Conservation (phyloP, 1,140 invertebrate species). For the Eufriesea mexicana region DNA sequence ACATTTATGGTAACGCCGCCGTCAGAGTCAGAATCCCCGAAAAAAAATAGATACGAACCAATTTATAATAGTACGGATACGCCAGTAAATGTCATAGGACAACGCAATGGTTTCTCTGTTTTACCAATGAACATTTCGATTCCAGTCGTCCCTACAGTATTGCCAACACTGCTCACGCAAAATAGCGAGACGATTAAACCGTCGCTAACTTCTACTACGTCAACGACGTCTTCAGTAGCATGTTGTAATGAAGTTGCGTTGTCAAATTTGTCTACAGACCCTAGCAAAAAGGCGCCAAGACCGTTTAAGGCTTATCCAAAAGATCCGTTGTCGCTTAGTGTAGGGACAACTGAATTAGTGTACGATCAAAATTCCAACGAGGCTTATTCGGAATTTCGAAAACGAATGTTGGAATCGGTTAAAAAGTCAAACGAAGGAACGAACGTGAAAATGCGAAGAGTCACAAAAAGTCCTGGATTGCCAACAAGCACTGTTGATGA, state of each 20-base stretch:
- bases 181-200: not conserved
- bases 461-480: conserved; percentile 67
- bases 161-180: conserved; percentile 8
- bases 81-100: not conserved
- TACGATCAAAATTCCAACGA: conserved; percentile 83
- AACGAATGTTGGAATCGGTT: conserved; percentile 86
- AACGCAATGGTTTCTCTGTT: not conserved
- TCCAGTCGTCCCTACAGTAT: conserved; percentile 10
- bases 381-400: conserved; percentile 86
- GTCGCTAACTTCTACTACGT: not conserved
- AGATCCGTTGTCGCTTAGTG: conserved; percentile 84
- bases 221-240: not conserved
- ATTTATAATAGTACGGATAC: not conserved
- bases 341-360: conserved; percentile 80
- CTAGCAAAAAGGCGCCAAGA: conserved; percentile 79
- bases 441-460: conserved; percentile 87
- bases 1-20: conserved; percentile 71
- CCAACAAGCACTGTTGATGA: conserved; percentile 77
- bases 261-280: not conserved
- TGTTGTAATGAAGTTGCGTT: not conserved
- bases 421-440: conserved; percentile 84
- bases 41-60: conserved; percentile 52
- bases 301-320: conserved; percentile 89
- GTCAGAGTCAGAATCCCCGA: conserved; percentile 70
- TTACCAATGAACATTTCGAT: conserved; percentile 41